These are phyloP conservation scores for Nineta flava DNA, from an alignment of 2,888 invertebrate genomes.

Conservation along the genomic window DNA sequence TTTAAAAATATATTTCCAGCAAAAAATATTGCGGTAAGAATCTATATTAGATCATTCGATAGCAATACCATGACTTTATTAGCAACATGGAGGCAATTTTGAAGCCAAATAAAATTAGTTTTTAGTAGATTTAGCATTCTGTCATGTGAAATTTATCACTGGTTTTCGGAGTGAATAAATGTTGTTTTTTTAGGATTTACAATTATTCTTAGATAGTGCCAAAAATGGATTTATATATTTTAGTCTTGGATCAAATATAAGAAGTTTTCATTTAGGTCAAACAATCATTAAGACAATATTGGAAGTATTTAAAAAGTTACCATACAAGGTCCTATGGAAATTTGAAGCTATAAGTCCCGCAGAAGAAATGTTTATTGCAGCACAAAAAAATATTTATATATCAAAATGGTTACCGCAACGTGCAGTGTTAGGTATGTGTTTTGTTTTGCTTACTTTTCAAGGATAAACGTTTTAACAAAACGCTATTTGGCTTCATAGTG, in stretches of 20 bases:
- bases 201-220: conserved; percentile 16
- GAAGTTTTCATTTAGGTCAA: conserved; percentile 13
- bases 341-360: conserved; percentile 17
- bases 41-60: too few species aligned
- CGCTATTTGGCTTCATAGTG: too few species aligned
- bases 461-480: too few species aligned
- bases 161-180: too few species aligned
- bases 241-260: conserved; percentile 18
- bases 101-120: too few species aligned
- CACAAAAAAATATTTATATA: conserved; percentile 25
- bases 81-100: too few species aligned
- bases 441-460: background rate
- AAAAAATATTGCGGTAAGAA: too few species aligned
- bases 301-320: conserved; percentile 15
- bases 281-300: conserved; percentile 13
- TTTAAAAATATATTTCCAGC: too few species aligned
- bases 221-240: conserved; percentile 17
- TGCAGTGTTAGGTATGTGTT: conserved; percentile 22
- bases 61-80: too few species aligned
- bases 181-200: conserved; percentile 16
- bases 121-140: too few species aligned
- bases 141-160: too few species aligned
- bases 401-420: conserved; percentile 27
- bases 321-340: conserved; percentile 16
- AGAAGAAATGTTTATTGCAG: conserved; percentile 16